Base-by-base conservation (phyloP, 1,140 invertebrate species). In the Heterodera schachtii region DNA sequence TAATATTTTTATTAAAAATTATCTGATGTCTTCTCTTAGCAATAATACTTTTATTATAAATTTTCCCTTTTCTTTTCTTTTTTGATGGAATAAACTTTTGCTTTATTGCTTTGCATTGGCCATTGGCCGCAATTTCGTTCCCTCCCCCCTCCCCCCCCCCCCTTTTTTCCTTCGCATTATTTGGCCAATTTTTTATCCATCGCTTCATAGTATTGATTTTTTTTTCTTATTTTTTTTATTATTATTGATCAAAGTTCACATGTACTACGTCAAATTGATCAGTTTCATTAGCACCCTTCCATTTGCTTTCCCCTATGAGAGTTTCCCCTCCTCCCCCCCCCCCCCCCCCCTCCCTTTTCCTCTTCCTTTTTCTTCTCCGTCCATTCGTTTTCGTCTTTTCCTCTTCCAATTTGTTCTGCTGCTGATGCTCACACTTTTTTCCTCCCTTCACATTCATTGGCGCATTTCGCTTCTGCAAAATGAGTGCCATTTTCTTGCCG, bases 361-460 rank as follows among this genome's bases (percentile, higher is more conserved):
- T 19, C 16, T 2, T 5, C 57, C 19, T 5, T 5, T 64, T 2
- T 19, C 31, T 31, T 31, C 31, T 31, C 1, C 31, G 31, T 31
- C 31, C 13, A 5, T 19, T 2, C 57, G 57, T 41, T 11, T 31
- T 41, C 69, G 69, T 31, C 69, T 71, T 11, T 0, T 71, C 31
- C n/a, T 57, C 16, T 16, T 70, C 57, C 84, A 84, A 19, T 44
- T 84, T 8, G 13, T 77, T 4, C 52, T 84, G n/a, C 52, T 74
- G 11, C 31, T 80, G n/a, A n/a, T n/a, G 31, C 49, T 84, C 43
- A 86, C 86, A 13, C 73, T 85, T n/a, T 21, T 79, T 49, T 86
- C 84, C 11, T 78, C 85, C 71, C 21, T 44, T 16, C 78, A 85
- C 78, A 73, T 85, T 31, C 85, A 86, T 64, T 81, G 52, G 75